Base-by-base conservation (phyloP, 2,797 vertebrate species). In the Diplodus sargus region DNA sequence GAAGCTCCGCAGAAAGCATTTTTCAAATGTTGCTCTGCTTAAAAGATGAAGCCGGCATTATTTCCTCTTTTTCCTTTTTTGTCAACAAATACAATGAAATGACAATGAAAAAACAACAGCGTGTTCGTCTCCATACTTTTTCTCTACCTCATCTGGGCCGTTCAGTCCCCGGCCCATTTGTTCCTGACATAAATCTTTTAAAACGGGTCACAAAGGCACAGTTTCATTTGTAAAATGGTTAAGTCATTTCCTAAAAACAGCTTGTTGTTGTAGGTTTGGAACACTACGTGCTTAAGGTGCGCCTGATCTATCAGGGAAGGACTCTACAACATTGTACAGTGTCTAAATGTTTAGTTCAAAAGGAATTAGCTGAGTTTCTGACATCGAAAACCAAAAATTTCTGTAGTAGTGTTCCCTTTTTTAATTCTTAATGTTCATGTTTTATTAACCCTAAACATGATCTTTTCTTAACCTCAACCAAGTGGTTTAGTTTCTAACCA, bases 1-100 rank as follows among this genome's bases (percentile, higher is more conserved):
- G 34, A 45, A 79, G 70, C 65, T 64, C 54, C 75, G 64, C 61
- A 61, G 53, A 65, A 85, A 61, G 52, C 66, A 34, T 28, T 71
- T 75, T 79, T 73, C 30, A 23, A 1, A 1, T 56, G 18, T 59
- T 56, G 18, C 68, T 61, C 52, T 22, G n/a, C 51, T 68, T 74
- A 43, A 70, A 70, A 58, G 54, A 79, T 67, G 74, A 67, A 11
- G 18, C 17, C 17, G 2, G 53, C 8, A 3, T 61, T 64, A 18
- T 67, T 74, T 39, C 39, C 42, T 61, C 3, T 12, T 17, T 34
- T 17, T 34, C 71, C 67, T 51, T 63, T 53, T 7, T 58, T 74
- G 30, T 45, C 66, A 75, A 70, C 58, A 84, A 73, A 63, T 45
- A 20, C 18, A 16, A 51, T 60, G 23, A 73, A 16, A 66, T 51